Evolutionary conservation across 2,888 invertebrate genomes (phyloP), one percentile per base, ranked within the genome.

Genomic region (Caenorhabditis japonica): DNA sequence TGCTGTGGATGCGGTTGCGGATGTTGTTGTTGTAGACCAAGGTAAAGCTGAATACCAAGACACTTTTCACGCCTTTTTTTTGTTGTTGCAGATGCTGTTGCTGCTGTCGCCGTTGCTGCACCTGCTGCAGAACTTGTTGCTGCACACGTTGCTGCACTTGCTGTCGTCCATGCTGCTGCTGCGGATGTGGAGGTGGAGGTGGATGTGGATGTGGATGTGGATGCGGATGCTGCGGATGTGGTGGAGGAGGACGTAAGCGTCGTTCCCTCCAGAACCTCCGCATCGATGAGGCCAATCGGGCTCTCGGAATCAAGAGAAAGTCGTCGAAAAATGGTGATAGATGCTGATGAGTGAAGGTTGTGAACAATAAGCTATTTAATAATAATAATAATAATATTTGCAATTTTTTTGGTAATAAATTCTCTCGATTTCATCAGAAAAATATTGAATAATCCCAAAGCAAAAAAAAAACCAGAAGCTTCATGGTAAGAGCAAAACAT

Each of bases 121-220:
- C 76, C n/a, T 76, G 76, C 36, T 76, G 76, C 46, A 76, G 64
- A 59, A 76, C 76, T 12, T 73, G 76, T 51, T 76, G 76, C 38
- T 76, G 76, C 34, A 76, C 76, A 33, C 41, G 73, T 27, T 75
- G 75, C 52, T 71, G 75, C 41, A 75, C 75, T 30, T 71, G 75
- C 47, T 75, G 75, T 25, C 59, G 71, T 44, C 71, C 75, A 27
- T 75, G 75, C 36, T 70, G 70, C 49, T 61, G n/a, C n/a, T n/a
- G 70, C 43, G 61, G 61, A 60, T 56, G 59, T 19, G 55, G 51
- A 55, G 55, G 55, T 47, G 64, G 56, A 51, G 58, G 58, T 30
- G 75, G 75, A 60, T 75, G 70, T 49, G 61, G 61, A 60, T 56
- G 59, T 19, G 55, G 51, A 55, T 64, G 55, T 47, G 64, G 56